Evolutionary conservation across 2,888 invertebrate species (phyloP).

Genomic region (Altica lythri): DNA sequence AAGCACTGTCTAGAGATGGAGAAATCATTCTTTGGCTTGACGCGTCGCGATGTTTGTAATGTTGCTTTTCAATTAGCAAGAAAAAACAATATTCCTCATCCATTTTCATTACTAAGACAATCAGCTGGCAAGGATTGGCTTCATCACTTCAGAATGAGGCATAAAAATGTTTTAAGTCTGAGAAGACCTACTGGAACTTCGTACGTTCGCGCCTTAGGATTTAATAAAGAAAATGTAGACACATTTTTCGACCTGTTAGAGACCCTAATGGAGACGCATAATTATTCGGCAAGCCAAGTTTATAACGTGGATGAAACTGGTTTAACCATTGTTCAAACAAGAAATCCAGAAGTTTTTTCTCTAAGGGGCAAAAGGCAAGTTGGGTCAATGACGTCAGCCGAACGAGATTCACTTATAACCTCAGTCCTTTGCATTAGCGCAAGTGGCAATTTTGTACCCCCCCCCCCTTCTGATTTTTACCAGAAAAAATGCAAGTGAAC

Average conservation of each 20-base stretch:
- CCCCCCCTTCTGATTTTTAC: too few relatives aligned
- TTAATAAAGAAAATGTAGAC: not conserved
- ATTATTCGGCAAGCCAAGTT: not conserved
- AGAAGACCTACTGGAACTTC: not conserved
- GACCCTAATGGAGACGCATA: not conserved
- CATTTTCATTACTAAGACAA: conserved; percentile 1
- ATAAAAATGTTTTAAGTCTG: not conserved
- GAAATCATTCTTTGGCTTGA: not conserved
- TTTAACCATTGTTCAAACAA: not conserved
- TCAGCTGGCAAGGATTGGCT: not conserved
- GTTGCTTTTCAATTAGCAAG: not conserved
- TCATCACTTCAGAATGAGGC: not conserved
- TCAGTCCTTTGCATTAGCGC: too few relatives aligned
- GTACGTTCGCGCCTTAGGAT: not conserved
- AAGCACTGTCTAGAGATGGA: not conserved
- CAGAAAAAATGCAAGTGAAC: too few relatives aligned
- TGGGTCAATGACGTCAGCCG: too few relatives aligned
- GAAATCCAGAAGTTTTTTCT: not conserved
- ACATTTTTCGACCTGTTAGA: not conserved
- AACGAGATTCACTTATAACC: too few relatives aligned
- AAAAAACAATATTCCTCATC: not conserved
- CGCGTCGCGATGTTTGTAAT: not conserved
- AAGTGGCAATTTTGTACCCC: too few relatives aligned
- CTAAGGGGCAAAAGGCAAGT: not conserved
- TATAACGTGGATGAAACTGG: not conserved